Base-by-base conservation (phyloP, 92 coral and sea anemone genomes). In the Epizoanthus rinbou region DNA sequence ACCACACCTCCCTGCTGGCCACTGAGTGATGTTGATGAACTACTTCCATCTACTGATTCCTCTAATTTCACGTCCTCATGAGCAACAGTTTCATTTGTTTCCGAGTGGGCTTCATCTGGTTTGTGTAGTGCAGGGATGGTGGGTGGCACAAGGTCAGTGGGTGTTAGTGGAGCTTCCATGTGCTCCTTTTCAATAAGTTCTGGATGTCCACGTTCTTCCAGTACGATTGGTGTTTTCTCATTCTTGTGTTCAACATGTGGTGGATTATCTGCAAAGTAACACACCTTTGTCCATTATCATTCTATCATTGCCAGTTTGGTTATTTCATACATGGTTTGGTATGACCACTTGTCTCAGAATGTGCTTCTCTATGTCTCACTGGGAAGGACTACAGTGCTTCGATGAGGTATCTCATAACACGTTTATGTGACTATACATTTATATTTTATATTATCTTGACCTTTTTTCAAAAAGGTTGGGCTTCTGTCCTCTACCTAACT, bases 1-100 rank as follows among this genome's bases (percentile, higher is more conserved):
- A 89, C 95, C 52, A 91, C 94, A 18, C 91, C 94, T 22, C 85
- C 80, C 33, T 87, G 93, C 73, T 94, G 98, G 53, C 89, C 85
- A 68, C 66, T 76, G 57, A 91, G 68, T 23, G 94, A 90, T 2
- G 89, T 91, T n/a, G 90, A 82, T 19, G 98, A 91, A 2, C 85
- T 81, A 31, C 93, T 88, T 37, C 95, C 99, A 19, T 97, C 98
- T 54, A 33, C 88, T 22, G 88, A 41, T n/a, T 85, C 89, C 64
- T 81, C 94, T 14, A 90, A 82, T n/a, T 83, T 87, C 31, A 72
- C 85, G 57, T 93, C 97, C 5, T 89, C 93, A 7, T 75, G 87
- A 57, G 76, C 60, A 64, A 82, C 90, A 25, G 76, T 81, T 28
- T 80, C 89, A 22, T 69, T 69, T 52, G 66, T 25, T 15, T 81